Conservation (phyloP, 2,888 invertebrate species). For the Masnerella sp. region DNA sequence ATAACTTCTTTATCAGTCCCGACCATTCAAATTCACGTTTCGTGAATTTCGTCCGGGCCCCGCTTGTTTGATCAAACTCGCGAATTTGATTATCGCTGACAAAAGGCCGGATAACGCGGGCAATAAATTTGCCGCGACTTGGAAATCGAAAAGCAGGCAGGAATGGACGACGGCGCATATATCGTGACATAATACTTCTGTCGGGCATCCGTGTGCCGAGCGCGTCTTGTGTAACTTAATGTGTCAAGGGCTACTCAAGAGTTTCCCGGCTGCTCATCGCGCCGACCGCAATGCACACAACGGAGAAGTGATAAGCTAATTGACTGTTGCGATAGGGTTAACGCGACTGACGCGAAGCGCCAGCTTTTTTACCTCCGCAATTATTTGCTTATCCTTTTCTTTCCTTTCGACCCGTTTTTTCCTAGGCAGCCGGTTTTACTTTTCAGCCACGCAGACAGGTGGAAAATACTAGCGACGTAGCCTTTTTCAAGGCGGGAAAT, state of each 20-base stretch:
- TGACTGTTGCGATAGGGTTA: constrained; percentile 60
- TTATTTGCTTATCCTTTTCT: constrained; percentile 11
- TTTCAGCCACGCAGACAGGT: no score
- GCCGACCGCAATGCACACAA: constrained; percentile 47
- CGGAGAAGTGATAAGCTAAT: constrained; percentile 66
- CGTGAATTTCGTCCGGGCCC: constrained; percentile 3
- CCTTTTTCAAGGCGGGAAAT: no score
- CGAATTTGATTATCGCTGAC: constrained; percentile 1
- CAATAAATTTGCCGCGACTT: constrained; percentile 7
- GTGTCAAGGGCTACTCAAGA: constrained; percentile 73
- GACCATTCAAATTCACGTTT: constrained; percentile 19
- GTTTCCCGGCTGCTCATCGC: constrained; percentile 61
- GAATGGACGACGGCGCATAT: constrained; percentile 17
- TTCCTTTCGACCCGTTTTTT: neutral
- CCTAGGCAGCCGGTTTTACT: no score
- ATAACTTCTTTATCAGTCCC: constrained; percentile 32
- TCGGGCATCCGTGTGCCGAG: constrained; percentile 37
- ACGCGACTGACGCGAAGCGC: constrained; percentile 35
- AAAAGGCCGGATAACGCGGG: neutral
- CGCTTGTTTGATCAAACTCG: constrained; percentile 46
- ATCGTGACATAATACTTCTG: constrained; percentile 64
- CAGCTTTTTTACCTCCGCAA: constrained; percentile 25
- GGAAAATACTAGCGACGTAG: no score
- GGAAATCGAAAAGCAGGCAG: neutral
- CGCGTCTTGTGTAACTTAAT: constrained; percentile 68